Evolutionary conservation across 1,140 invertebrate species (phyloP), one percentile per base, ranked within the genome.

Genomic region (Drosophila willistoni): DNA sequence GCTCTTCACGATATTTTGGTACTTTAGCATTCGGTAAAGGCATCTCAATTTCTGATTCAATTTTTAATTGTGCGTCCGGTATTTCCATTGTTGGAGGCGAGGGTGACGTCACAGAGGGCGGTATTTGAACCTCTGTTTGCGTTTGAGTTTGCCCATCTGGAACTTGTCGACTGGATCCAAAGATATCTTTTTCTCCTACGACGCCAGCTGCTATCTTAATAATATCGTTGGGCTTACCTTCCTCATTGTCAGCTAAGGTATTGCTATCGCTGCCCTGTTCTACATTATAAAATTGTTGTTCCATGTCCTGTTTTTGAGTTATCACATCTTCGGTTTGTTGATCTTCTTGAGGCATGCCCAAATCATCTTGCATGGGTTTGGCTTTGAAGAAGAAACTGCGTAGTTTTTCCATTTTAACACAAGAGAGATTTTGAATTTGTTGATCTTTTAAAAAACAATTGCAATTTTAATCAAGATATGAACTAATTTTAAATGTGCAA

Each of bases 301-400:
- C 7, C 12, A 7, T 4, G 19, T 63, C 61, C 22, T 17, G 22
- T 17, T 44, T 25, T n/a, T 33, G 61, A 44, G 33, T 44, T 47
- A 63, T 7, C n/a, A 47, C 22, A 14, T 63, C 14, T 33, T 44
- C 22, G 3, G 29, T 12, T 7, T 63, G 14, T 1, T 19, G 10
- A n/a, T 47, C 42, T 17, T n/a, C 7, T 10, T 44, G 55, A 7
- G 22, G 51, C 6, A 55, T 12, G n/a, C 2, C 25, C 3, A 33
- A n/a, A 4, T 63, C 61, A 2, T 29, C 39, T 14, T 14, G 17
- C 9, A 12, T 13, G 17, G 59, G 19, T 44, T 63, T 14, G 7
- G 22, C 19, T 19, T 63, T 63, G 10, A 14, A 47, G 25, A 47
- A 63, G 19, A 63, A 47, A 29, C 47, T 63, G 41, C 61, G 61